Conservation (phyloP, 2,888 invertebrate genomes). For the Tuberolachnus salignus region DNA sequence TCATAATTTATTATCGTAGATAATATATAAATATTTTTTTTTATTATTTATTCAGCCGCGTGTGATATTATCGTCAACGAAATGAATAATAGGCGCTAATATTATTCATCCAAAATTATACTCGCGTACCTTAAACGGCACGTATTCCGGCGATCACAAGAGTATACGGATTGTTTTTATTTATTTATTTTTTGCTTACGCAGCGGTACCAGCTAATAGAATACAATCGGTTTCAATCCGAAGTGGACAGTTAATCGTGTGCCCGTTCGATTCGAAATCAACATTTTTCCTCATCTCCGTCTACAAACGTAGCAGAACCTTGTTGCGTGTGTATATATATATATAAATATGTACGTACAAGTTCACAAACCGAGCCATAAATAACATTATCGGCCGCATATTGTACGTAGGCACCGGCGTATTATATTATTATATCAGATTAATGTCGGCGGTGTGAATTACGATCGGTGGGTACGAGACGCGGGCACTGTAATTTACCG, state of each 20-base stretch:
- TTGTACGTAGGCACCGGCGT: neutral
- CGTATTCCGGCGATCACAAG: neutral
- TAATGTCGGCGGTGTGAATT: constrained; percentile 4
- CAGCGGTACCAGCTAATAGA: neutral
- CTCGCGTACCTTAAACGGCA: no score
- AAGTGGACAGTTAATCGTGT: neutral
- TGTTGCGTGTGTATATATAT: no score
- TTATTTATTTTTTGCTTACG: neutral
- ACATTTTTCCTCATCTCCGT: neutral
- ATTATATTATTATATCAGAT: no score
- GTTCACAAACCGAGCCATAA: neutral
- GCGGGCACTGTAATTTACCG: neutral
- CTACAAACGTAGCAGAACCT: no score
- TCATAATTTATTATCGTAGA: no score
- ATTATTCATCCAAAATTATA: neutral
- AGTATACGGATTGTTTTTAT: no score
- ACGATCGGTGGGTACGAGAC: neutral
- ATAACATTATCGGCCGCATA: constrained; percentile 7
- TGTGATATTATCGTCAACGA: no score
- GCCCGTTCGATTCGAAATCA: neutral
- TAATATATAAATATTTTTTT: no score
- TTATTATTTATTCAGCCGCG: no score
- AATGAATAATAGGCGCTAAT: no score
- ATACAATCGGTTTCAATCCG: constrained; percentile 6
- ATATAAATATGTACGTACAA: neutral